These are phyloP conservation scores for Echinometra lucunter DNA, from an alignment of 53 echinoderm and acorn worm genomes.

Conservation along the genomic window DNA sequence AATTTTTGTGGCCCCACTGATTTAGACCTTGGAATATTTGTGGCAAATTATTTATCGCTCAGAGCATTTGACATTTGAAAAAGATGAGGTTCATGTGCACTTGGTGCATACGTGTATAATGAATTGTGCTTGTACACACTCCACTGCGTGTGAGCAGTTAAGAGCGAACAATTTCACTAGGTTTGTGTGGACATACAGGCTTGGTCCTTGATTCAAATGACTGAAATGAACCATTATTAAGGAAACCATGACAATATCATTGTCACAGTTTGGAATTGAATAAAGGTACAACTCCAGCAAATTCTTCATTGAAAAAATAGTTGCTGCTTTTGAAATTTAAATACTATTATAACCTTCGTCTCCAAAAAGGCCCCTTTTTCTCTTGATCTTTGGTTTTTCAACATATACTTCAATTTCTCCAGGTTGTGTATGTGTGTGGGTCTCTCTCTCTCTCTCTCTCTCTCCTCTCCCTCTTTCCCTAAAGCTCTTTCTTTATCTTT, in stretches of 20 bases:
- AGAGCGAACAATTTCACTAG: background rate
- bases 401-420: no score
- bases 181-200: background rate
- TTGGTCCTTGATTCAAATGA: background rate
- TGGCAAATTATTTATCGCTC: slow-evolving; percentile 25
- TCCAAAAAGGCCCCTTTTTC: background rate
- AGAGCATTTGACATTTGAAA: slow-evolving; percentile 31
- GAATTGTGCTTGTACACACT: background rate
- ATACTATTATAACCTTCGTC: background rate
- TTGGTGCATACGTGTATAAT: slow-evolving; percentile 29
- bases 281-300: background rate
- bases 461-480: background rate
- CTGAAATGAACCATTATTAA: background rate
- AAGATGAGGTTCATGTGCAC: slow-evolving; percentile 42
- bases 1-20: slow-evolving; percentile 43
- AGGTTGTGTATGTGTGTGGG: no score
- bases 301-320: background rate
- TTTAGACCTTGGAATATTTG: slow-evolving; percentile 17
- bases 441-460: background rate
- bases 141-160: background rate
- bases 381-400: background rate
- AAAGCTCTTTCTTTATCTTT: no score
- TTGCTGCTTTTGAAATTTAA: background rate
- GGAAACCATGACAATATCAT: background rate
- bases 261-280: background rate